Evolutionary conservation across 2,888 invertebrate species (phyloP).

Genomic region (Lithosia quadra): DNA sequence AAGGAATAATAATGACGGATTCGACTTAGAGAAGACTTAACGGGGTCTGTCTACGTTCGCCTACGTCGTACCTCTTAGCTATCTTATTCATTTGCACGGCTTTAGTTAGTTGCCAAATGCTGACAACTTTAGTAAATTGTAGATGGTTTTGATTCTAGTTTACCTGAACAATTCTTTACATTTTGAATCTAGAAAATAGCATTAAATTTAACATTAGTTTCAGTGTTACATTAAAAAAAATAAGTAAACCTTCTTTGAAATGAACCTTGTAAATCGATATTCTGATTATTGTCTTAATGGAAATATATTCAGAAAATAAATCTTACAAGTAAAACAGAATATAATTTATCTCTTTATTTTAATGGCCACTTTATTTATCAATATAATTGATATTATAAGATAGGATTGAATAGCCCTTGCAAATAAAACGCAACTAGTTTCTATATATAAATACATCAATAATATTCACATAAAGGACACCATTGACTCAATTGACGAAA

Average conservation of each 20-base stretch:
- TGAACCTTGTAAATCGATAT: not conserved
- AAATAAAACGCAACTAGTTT: too few relatives aligned
- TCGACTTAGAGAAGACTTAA: conserved; percentile 78
- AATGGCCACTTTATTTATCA: too few relatives aligned
- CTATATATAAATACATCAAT: not conserved
- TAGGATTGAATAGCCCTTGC: too few relatives aligned
- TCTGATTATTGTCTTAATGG: not conserved
- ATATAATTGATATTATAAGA: too few relatives aligned
- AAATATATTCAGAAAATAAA: too few relatives aligned
- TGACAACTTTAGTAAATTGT: conserved; percentile 37
- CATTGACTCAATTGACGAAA: not conserved
- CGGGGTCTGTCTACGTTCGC: conserved; percentile 47
- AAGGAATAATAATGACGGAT: conserved; percentile 82
- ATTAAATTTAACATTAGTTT: not conserved
- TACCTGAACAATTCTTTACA: not conserved
- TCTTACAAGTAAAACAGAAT: too few relatives aligned
- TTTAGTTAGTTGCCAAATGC: conserved; percentile 59
- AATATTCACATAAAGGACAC: not conserved
- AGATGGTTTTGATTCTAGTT: conserved; percentile 3
- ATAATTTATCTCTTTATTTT: too few relatives aligned
- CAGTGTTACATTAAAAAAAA: not conserved
- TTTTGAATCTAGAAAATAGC: not conserved
- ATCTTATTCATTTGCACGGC: conserved; percentile 62
- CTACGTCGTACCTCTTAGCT: conserved; percentile 54
- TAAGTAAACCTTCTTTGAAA: too few relatives aligned